A percentile compares a stretch with the other conserved stretches of the same genome.
Evolutionary conservation across 2,797 vertebrate genomes (phyloP).

Genomic region (Poecilia picta): DNA sequence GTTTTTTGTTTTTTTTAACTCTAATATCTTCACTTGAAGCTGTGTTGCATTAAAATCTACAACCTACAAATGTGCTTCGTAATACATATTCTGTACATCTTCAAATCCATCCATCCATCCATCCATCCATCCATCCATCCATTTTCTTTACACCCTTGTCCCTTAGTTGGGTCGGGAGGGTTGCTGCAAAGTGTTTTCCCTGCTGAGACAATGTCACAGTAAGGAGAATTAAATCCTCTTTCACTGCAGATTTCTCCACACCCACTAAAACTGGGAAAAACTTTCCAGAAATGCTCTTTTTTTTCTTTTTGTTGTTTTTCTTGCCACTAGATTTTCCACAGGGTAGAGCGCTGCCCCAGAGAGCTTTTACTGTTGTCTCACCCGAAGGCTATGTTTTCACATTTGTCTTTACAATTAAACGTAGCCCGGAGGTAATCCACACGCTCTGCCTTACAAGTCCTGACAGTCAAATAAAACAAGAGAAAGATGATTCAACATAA

Average conservation of each 20-base stretch:
- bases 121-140: no score
- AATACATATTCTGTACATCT: not conserved
- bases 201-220: conserved; percentile 12
- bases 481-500: conserved; percentile 59
- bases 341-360: conserved; percentile 51
- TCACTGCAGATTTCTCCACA: conserved; percentile 12
- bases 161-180: no score
- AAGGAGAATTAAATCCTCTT: conserved; percentile 14
- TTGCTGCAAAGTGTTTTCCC: conserved; percentile 4
- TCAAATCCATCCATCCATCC: no score
- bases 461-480: conserved; percentile 65
- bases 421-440: conserved; percentile 65
- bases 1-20: not conserved
- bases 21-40: not conserved
- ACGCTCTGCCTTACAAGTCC: conserved; percentile 53
- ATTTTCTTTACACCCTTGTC: no score
- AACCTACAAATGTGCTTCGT: not conserved
- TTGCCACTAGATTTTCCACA: conserved; percentile 33
- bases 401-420: conserved; percentile 78
- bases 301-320: conserved; percentile 7
- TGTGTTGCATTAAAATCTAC: not conserved
- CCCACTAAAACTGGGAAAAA: conserved; percentile 24
- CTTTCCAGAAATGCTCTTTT: conserved; percentile 12
- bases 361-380: conserved; percentile 58
- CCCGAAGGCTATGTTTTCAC: conserved; percentile 66